Evolutionary conservation across 1,140 invertebrate species (phyloP).

Genomic region (Popillia japonica): DNA sequence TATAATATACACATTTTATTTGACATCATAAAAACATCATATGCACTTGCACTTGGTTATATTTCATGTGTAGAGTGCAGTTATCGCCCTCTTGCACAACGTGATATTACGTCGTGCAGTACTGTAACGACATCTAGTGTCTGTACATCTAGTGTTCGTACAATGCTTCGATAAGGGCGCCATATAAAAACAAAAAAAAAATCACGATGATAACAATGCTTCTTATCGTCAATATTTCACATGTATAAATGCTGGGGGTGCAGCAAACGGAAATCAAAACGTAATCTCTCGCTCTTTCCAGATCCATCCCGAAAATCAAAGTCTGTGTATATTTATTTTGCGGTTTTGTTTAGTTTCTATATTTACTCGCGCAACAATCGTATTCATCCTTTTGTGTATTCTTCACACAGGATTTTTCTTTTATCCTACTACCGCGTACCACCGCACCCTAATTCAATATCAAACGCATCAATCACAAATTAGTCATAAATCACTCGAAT

Average conservation of each 20-base stretch:
- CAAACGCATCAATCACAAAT: slow-evolving; percentile 32
- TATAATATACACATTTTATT: slow-evolving; percentile 48
- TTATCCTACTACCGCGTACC: not conserved
- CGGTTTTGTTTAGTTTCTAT: slow-evolving; percentile 7
- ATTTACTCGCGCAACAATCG: slow-evolving; percentile 3
- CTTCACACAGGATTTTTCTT: slow-evolving; percentile 22
- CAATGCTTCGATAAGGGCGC: too few species aligned
- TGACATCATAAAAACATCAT: slow-evolving; percentile 51
- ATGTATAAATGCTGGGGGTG: not conserved
- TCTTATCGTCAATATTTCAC: not conserved
- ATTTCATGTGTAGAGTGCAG: slow-evolving; percentile 44
- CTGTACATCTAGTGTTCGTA: not conserved
- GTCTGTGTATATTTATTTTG: not conserved
- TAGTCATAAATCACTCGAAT: slow-evolving; percentile 30
- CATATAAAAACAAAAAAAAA: too few species aligned
- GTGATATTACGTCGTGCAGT: slow-evolving; percentile 34
- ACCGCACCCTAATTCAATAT: slow-evolving; percentile 12
- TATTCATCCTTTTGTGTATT: slow-evolving; percentile 23
- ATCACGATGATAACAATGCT: too few species aligned
- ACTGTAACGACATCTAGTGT: slow-evolving; percentile 10
- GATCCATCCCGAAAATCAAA: not conserved
- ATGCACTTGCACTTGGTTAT: slow-evolving; percentile 47
- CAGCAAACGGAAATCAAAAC: not conserved
- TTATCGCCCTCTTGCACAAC: slow-evolving; percentile 40
- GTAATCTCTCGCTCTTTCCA: not conserved